Evolutionary conservation across 2,113 vertebrate species (phyloP), one percentile per base, ranked within the genome.

Genomic region (Crotophaga sulcirostris): DNA sequence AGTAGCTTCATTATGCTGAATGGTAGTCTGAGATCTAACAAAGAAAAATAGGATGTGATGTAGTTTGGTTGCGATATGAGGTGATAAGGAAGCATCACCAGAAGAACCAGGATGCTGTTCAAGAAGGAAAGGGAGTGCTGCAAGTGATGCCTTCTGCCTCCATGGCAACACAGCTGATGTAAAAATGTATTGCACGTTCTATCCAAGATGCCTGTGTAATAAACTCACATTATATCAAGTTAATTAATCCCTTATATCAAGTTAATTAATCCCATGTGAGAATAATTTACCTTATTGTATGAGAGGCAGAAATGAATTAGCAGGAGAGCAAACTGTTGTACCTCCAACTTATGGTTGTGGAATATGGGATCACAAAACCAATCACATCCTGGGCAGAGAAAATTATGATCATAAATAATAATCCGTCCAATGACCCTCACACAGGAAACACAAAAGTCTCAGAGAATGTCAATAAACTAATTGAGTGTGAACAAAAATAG

Each of bases 381-480:
- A 89, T 89, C 82, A 47, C 10, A 92, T 51, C 33, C 14, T 55
- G 33, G 13, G 16, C n/a, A 95, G 78, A 77, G 45, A 88, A 96
- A 95, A 94, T 84, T 86, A 8, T 1, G 3, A 15, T 73, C 40
- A 54, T 94, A 92, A 80, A 89, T 92, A 94, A 96, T 79, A 94
- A 70, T 70, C 59, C 23, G 17, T 86, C 90, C 75, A 63, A 62
- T 79, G 60, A 26, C n/a, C 56, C 52, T 95, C 13, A 31, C 15
- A 68, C 19, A 82, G 56, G 75, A 94, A 94, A 74, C 54, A 60
- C 54, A 54, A 36, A 86, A 72, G 36, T 79, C 51, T 95, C 56
- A 80, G 42, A 77, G 36, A 95, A 94, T 66, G 44, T 90, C 89
- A 88, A 95, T 94, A 96, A 97, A 87, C 17, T 96, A 97, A 97